Evolutionary conservation across 2,113 vertebrate genomes (phyloP), one percentile per base, ranked within the genome.

Genomic region (Halichoeres trimaculatus): DNA sequence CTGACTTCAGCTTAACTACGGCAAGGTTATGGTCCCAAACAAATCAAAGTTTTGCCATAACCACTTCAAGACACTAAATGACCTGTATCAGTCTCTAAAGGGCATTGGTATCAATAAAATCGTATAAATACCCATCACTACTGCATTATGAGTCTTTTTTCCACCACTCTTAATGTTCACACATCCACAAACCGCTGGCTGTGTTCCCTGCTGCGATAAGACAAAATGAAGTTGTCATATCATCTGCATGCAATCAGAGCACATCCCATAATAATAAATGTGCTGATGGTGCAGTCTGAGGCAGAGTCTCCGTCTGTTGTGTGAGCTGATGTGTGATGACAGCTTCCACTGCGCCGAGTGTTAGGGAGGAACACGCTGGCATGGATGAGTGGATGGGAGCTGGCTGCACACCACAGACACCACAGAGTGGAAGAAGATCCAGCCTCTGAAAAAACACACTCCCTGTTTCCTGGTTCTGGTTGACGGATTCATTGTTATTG

Each of bases 361-460:
- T 61, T 22, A 45, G 87, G 74, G 72, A 77, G 81, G 66, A 36
- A n/a, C n/a, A n/a, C n/a, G 62, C 65, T 20, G 38, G 35, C 73
- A 81, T 35, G 72, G 63, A 58, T 62, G 74, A 79, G 56, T 23
- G 76, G 30, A 45, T 35, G 40, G 12, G 47, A 69, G 74, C 45
- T 70, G 26, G 22, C 34, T 52, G 59, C 1, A 20, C 38, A 34
- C n/a, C 30, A 11, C 48, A 45, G 72, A 48, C n/a, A n/a, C n/a
- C n/a, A n/a, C 17, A 10, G 53, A 79, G 69, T 19, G 51, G 65
- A 76, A 78, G 52, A 52, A 8, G 22, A 22, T 16, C 22, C 63
- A 0, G 10, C 56, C 56, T 74, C 53, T 8, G 53, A n/a, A 63
- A 78, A 84, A 91, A 85, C 80, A 80, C 74, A 77, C 90, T 90